Base-by-base conservation (phyloP, 2,797 vertebrate species). In the Hippoglossus hippoglossus region DNA sequence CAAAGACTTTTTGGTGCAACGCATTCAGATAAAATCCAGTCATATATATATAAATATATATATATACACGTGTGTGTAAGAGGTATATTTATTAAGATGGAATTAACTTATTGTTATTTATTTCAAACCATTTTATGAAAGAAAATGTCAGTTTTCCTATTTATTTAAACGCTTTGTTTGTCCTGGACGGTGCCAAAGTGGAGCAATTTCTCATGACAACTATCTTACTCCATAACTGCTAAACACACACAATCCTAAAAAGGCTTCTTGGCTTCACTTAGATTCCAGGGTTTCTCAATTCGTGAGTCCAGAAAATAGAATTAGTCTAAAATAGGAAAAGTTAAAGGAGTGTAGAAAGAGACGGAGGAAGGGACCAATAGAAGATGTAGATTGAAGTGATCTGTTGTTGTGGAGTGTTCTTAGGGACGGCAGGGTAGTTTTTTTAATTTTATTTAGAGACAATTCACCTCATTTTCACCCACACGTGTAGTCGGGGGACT, bases 101-200 rank as follows among this genome's bases (percentile, higher is more conserved):
- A 95, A 94, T 94, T 96, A 99, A 99, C 95, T 99, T 99, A 99
- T 99, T 99, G 89, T 96, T 99, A 99, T 99, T 99, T 99, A 99
- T 99, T 99, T 92, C 94, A 93, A 84, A 96, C 94, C 95, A 95
- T 94, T 92, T 92, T 93, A 94, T 96, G 92, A 96, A 87, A 91
- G 87, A 95, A 94, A 94, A 95, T 90, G 90, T 93, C 92, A 93
- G 94, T 94, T 93, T 94, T 94, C 94, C 94, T 96, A 98, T 99
- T 97, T 97, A 96, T 97, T 96, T 94, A 90, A 93, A 91, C 94
- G 94, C 94, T 94, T 95, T 91, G 74, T 84, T 87, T 86, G 79
- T 96, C 93, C 95, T 95, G 90, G 94, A 95, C 93, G 94, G 95
- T 97, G 97, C 96, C 97, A 98, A 96, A 96, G 91, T 91, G 90